A percentile compares a stretch with the other conserved stretches of the same genome.
Conservation (phyloP, 2,797 vertebrate genomes). For the Chaenodraco wilsoni region DNA sequence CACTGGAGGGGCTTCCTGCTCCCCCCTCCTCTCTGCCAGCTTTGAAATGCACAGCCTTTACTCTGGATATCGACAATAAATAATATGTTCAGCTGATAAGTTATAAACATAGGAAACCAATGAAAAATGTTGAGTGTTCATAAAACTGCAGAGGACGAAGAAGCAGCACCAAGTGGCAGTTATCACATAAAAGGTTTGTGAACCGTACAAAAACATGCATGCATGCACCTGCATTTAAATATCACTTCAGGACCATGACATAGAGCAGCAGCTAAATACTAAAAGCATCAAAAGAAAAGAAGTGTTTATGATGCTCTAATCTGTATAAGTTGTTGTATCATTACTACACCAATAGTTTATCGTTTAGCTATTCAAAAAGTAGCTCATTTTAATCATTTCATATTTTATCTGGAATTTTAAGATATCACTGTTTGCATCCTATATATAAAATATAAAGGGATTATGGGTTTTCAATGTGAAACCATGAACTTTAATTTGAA, state of each 20-base stretch:
- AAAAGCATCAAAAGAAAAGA: background rate
- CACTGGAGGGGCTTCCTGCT: background rate
- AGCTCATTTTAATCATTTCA: background rate
- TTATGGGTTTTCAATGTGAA: background rate
- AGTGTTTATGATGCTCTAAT: background rate
- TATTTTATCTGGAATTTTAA: background rate
- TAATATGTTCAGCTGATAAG: background rate
- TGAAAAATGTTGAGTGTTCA: too few relatives aligned
- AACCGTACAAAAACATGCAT: background rate
- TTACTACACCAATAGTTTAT: background rate
- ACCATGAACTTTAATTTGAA: background rate
- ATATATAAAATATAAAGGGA: background rate
- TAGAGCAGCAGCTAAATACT: background rate
- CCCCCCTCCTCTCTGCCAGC: slow-evolving; percentile 15
- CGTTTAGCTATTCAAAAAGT: background rate
- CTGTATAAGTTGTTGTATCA: background rate
- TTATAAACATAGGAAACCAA: background rate
- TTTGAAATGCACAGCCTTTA: slow-evolving; percentile 62
- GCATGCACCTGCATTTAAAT: background rate
- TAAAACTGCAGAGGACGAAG: background rate
- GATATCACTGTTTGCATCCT: too few relatives aligned
- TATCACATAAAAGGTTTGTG: background rate
- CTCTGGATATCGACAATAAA: slow-evolving; percentile 47
- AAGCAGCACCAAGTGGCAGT: too few relatives aligned
- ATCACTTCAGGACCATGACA: background rate